Percentiles rank a stretch among this genome's conserved stretches.
These are phyloP conservation scores for Ibidorhyncha struthersii DNA, from an alignment of 2,113 vertebrate genomes.

Conservation along the genomic window DNA sequence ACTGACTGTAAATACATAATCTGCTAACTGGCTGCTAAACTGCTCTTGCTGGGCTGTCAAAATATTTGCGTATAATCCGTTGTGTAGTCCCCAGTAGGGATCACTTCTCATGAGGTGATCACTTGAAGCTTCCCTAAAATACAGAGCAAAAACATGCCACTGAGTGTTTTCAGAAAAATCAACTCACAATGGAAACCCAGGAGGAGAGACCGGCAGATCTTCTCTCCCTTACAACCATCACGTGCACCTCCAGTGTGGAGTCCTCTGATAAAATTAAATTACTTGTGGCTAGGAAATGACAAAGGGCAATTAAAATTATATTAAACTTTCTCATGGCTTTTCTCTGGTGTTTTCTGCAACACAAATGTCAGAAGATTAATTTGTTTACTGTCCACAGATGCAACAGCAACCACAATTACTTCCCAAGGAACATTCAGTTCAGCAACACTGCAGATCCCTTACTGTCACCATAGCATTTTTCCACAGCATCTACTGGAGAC, in stretches of 20 bases:
- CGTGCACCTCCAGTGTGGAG: not conserved
- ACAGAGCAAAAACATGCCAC: not conserved
- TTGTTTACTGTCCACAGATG: not conserved
- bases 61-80: not conserved
- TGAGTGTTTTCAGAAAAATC: not conserved
- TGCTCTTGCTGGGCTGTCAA: not conserved
- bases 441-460: not conserved
- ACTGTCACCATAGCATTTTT: not conserved
- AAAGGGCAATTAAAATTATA: not conserved
- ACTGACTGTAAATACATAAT: not conserved
- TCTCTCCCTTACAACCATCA: not conserved
- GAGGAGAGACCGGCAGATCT: not conserved
- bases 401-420: not conserved
- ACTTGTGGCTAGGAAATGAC: not conserved
- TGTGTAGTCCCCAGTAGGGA: not conserved
- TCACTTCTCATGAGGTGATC: not conserved
- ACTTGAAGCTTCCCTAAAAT: not conserved
- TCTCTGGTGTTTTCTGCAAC: not conserved
- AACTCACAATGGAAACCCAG: not conserved
- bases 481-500: not conserved
- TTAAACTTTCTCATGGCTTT: constrained; percentile 7
- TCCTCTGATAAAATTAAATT: not conserved
- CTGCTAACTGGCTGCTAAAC: not conserved
- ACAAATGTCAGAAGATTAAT: not conserved
- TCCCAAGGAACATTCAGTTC: not conserved